A percentile compares a stretch with the other conserved stretches of the same genome.
Conservation (phyloP, 2,888 invertebrate species). For the Cerastis leucographa region DNA sequence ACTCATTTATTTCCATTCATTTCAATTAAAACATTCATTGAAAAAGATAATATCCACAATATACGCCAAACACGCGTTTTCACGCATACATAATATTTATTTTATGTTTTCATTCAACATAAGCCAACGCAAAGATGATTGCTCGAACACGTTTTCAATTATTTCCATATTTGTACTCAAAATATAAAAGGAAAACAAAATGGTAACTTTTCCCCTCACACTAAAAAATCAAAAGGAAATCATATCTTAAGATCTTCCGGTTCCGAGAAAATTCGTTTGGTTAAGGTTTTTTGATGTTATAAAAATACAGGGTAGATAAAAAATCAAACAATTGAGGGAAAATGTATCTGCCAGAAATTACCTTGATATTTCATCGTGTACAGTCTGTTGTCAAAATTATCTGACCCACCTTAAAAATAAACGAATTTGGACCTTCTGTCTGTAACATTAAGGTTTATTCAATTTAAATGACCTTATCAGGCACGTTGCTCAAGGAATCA, state of each 20-base stretch:
- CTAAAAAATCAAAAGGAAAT: background rate
- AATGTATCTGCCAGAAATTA: background rate
- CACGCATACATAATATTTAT: background rate
- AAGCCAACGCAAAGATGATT: slow-evolving; percentile 1
- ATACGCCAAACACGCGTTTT: background rate
- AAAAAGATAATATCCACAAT: background rate
- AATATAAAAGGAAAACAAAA: slow-evolving; percentile 2
- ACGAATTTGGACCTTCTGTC: no score
- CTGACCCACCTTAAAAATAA: no score
- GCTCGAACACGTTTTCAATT: slow-evolving; percentile 33
- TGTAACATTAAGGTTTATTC: no score
- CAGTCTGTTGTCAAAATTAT: no score
- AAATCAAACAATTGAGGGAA: background rate
- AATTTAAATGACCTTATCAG: no score
- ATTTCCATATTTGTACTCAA: slow-evolving; percentile 16
- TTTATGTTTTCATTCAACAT: background rate
- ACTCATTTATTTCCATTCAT: background rate
- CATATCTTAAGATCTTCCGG: background rate
- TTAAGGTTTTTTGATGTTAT: background rate
- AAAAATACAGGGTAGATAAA: background rate
- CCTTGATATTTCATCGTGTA: background rate
- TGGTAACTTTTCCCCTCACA: background rate
- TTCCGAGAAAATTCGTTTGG: background rate
- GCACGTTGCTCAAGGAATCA: no score
- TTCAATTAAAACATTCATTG: background rate